Conservation (phyloP, 1,140 invertebrate genomes). For the Zophobas morio region DNA sequence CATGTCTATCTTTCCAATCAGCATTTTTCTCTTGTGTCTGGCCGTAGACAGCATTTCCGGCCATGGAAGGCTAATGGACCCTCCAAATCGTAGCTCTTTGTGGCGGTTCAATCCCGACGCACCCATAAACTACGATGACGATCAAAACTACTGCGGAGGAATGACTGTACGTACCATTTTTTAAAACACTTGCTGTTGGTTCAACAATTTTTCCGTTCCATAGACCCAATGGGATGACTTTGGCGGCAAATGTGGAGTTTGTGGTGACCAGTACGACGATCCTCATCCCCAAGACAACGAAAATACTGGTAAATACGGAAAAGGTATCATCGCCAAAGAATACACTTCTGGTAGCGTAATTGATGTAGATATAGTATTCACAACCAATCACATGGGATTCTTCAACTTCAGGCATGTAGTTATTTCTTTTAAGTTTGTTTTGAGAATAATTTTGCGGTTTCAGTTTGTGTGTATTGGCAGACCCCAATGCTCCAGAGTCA, state of each 20-base stretch:
- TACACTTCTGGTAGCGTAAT: constrained; percentile 65
- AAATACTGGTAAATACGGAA: constrained; percentile 74
- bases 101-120: constrained; percentile 75
- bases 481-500: constrained; percentile 67
- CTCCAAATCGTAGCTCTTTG: constrained; percentile 75
- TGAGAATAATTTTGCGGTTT: constrained; percentile 54
- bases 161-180: constrained; percentile 67
- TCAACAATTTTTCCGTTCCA: background rate
- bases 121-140: constrained; percentile 76
- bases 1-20: background rate
- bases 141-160: constrained; percentile 78
- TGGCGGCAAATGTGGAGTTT: constrained; percentile 72
- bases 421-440: background rate
- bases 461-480: constrained; percentile 71
- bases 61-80: constrained; percentile 80
- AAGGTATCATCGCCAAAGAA: constrained; percentile 70
- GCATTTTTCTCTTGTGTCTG: background rate
- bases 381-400: constrained; percentile 71
- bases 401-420: constrained; percentile 69
- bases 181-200: background rate
- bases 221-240: constrained; percentile 33
- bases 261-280: constrained; percentile 71
- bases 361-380: constrained; percentile 67
- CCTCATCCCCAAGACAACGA: constrained; percentile 73
- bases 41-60: constrained; percentile 56